Base-by-base conservation (phyloP, 2,113 vertebrate genomes). In the Sturnus vulgaris region DNA sequence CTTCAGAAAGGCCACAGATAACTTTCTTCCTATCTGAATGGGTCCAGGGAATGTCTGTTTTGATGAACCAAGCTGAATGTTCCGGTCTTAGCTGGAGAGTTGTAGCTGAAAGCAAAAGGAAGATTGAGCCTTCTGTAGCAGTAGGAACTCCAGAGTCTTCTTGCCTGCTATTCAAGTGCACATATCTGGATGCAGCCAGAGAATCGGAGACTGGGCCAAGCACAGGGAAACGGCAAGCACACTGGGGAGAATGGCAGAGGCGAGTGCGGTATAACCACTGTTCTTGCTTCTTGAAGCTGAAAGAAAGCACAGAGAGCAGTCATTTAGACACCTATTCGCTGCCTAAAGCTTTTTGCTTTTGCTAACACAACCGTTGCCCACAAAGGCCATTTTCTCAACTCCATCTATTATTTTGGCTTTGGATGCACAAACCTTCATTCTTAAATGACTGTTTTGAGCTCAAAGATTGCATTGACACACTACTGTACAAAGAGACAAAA, bases 201-300 rank as follows among this genome's bases (percentile, higher is more conserved):
- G 16, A 59, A 63, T 90, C 55, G 83, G 59, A 35, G 30, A 13
- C 0, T 77, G 28, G 60, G 15, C 21, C 64, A 93, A 66, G 76
- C 19, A 70, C 39, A 83, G 22, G 64, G 81, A 73, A 88, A 73
- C 23, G 47, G 66, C 72, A 86, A 63, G 21, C 50, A 88, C 12
- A 13, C 22, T 17, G 30, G 13, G 46, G 79, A 97, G 92, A 92
- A 77, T 2, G 3, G 30, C 18, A 65, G 92, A 86, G 63, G 30
- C 0, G 0, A 60, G 35, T 33, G 52, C 33, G 70, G 59, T 44
- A 11, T 39, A 55, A 63, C 46, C 39, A 3, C 46, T 70, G 56
- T 83, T 94, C 59, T 73, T 81, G 27, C 12, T 88, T 88, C 93
- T 88, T 92, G 96, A 95, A 72, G 37, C 96, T 97, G 75, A 61